These are phyloP conservation scores for Balearica regulorum DNA, from an alignment of 2,797 vertebrate genomes.

Conservation along the genomic window DNA sequence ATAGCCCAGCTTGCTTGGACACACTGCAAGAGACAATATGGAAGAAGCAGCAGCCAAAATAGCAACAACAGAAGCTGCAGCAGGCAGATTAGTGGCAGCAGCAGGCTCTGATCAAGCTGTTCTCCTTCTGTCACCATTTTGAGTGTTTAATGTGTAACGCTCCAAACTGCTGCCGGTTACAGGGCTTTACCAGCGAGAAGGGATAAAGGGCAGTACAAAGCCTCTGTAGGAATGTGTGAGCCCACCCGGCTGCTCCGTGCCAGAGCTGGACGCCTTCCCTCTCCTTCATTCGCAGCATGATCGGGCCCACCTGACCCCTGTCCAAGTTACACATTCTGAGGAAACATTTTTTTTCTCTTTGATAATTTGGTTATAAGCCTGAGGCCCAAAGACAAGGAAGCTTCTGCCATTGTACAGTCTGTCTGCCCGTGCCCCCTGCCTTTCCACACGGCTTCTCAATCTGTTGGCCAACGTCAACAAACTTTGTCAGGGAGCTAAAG, in stretches of 20 bases:
- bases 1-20: slow-evolving; percentile 10
- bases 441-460: background rate
- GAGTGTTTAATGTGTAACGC: slow-evolving; percentile 27
- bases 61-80: slow-evolving; percentile 56
- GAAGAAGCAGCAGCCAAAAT: slow-evolving; percentile 60
- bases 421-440: background rate
- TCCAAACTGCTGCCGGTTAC: background rate
- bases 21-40: slow-evolving; percentile 10
- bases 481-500: background rate
- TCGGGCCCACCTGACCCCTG: background rate
- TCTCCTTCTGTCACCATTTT: slow-evolving; percentile 69
- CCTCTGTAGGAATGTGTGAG: background rate
- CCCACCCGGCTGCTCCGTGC: background rate
- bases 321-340: slow-evolving; percentile 3
- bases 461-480: background rate
- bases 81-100: slow-evolving; percentile 59
- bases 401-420: background rate
- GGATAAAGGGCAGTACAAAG: slow-evolving; percentile 37
- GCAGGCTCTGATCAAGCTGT: slow-evolving; percentile 67
- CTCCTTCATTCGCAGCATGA: background rate
- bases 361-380: background rate
- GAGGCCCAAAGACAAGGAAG: background rate
- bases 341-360: background rate
- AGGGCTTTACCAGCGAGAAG: background rate
- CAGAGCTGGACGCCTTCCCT: background rate